phyloP scores from a whole-genome alignment of 2,888 invertebrate species.

The Dryobotodes eremita region DNA sequence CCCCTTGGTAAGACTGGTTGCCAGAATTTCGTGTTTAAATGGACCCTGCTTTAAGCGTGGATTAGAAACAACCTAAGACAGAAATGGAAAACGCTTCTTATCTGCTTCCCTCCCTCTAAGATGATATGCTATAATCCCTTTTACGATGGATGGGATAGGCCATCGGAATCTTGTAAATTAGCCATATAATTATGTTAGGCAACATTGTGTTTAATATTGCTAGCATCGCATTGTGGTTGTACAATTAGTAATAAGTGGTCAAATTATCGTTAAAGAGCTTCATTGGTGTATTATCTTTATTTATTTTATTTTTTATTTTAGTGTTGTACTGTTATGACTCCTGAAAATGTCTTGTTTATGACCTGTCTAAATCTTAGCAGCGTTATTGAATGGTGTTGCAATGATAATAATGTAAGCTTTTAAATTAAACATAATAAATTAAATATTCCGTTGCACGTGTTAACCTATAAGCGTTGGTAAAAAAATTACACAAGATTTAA shows the following conservation, averaged over 20 bases:
- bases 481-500: background rate
- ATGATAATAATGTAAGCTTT: background rate
- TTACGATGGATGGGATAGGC: background rate
- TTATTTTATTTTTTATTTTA: too few relatives aligned
- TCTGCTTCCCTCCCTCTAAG: background rate
- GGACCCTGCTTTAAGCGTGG: background rate
- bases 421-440: background rate
- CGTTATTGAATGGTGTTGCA: background rate
- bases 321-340: background rate
- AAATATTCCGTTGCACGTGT: background rate
- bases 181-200: background rate
- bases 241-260: constrained; percentile 15
- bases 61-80: background rate
- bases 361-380: background rate
- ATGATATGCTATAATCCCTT: background rate
- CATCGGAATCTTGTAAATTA: background rate
- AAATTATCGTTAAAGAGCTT: constrained; percentile 6
- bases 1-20: too few relatives aligned
- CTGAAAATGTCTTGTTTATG: background rate
- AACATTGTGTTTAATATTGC: constrained; percentile 5
- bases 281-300: background rate
- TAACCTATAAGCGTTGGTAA: background rate
- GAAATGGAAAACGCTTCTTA: background rate
- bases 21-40: too few relatives aligned
- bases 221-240: background rate